These are phyloP conservation scores for Gallinago solitaria DNA, from an alignment of 2,797 vertebrate genomes.

Conservation along the genomic window DNA sequence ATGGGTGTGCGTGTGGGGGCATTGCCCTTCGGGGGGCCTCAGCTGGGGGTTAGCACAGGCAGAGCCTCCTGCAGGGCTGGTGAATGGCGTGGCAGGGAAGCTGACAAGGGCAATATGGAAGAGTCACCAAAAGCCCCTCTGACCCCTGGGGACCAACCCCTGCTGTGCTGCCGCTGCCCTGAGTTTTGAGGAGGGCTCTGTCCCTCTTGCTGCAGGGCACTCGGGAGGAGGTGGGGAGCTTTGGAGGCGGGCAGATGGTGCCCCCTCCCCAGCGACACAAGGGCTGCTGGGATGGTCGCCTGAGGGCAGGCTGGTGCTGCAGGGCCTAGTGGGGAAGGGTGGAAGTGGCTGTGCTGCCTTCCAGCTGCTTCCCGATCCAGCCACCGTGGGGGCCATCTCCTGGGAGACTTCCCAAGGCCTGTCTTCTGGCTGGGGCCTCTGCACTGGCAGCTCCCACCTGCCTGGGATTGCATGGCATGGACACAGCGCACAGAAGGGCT, in stretches of 20 bases:
- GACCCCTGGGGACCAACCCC: neutral
- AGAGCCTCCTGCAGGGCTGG: neutral
- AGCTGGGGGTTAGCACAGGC: neutral
- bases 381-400: too few relatives aligned
- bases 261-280: neutral
- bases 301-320: neutral
- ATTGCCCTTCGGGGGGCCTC: neutral
- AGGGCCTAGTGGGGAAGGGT: neutral
- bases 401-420: neutral
- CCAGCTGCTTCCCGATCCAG: neutral
- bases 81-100: too few relatives aligned
- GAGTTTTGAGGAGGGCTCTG: neutral
- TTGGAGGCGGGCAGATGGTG: neutral
- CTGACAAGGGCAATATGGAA: neutral
- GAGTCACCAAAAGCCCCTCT: neutral
- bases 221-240: neutral
- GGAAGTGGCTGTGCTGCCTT: neutral
- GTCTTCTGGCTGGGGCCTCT: neutral
- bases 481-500: too few relatives aligned
- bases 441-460: neutral
- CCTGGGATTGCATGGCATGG: fast-evolving
- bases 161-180: neutral
- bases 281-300: neutral
- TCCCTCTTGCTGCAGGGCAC: too few relatives aligned
- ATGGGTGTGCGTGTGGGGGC: neutral